These are phyloP conservation scores for Hypocryptadius cinnamomeus DNA, from an alignment of 2,113 vertebrate genomes.

Conservation along the genomic window DNA sequence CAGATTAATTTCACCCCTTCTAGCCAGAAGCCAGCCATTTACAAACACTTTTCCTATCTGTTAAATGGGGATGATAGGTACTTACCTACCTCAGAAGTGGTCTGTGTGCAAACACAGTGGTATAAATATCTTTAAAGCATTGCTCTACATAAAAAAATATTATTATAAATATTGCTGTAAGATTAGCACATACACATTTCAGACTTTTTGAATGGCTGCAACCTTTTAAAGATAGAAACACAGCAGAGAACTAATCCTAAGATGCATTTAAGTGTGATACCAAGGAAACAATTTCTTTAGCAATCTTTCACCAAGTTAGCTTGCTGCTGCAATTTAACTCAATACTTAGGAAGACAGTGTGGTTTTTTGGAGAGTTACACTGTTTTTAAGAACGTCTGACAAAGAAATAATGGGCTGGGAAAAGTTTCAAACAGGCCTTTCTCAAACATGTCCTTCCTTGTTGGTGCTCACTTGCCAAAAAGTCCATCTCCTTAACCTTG, in stretches of 20 bases:
- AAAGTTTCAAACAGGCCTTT: neutral
- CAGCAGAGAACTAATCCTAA: neutral
- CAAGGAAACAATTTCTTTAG: neutral
- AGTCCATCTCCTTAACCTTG: neutral
- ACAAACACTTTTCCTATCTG: neutral
- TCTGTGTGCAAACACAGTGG: neutral
- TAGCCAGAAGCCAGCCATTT: neutral
- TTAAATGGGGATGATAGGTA: neutral
- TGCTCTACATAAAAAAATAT: neutral
- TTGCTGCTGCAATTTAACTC: neutral
- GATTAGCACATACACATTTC: neutral
- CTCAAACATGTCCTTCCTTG: neutral
- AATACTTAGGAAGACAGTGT: neutral
- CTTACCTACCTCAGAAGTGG: neutral
- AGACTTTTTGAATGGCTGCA: neutral
- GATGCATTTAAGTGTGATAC: neutral
- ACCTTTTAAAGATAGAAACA: neutral
- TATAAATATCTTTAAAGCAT: neutral
- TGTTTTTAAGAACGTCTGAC: neutral
- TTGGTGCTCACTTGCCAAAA: neutral
- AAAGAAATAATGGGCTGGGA: neutral
- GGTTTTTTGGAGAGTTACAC: neutral
- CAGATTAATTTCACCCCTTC: neutral
- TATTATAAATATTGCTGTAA: neutral
- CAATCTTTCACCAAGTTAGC: neutral